Evolutionary conservation across 2,797 vertebrate genomes (phyloP), one percentile per base, ranked within the genome.

Genomic region (Propithecus deckenii): DNA sequence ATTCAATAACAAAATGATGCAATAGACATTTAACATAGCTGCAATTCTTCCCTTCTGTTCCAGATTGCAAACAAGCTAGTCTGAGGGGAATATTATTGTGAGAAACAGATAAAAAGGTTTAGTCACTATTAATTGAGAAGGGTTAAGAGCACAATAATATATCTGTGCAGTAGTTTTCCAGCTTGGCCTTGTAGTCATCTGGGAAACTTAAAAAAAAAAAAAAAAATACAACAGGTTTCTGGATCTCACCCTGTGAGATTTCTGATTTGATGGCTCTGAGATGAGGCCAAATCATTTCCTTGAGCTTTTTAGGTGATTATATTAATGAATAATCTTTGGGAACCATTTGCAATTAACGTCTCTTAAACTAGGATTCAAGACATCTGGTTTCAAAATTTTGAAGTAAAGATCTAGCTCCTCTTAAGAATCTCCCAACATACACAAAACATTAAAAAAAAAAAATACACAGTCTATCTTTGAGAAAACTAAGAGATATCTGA

Each of bases 21-120:
- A 97, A 97, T 11, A 46, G 94, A 86, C 80, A 92, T 97, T 95
- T 93, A 91, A 90, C 97, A 89, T 28, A 30, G 52, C 87, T 96
- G 93, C 96, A 97, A 96, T 97, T 94, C 28, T 93, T 93, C 69
- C 95, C 86, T 94, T 97, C 84, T 97, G 93, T 75, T 97, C 95
- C 96, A 97, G 38, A 92, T 96, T 90, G 92, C 86, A 93, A 94
- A 86, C 8, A 55, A 96, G 67, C 28, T 43, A 55, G 79, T 96
- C 95, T 93, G 48, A 69, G 93, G 97, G 97, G 97, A 97, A 74
- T 94, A 75, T 35, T 71, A 25, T 55, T 89, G 79, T 95, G 92
- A 94, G 95, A 96, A 93, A 81, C 30, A 92, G 89, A 97, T 96
- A 63, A 91, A 96, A 80, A 71, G 69, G 4, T n/a, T 97, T 95